Conservation (phyloP, 2,888 invertebrate species). For the Acleris sparsana region DNA sequence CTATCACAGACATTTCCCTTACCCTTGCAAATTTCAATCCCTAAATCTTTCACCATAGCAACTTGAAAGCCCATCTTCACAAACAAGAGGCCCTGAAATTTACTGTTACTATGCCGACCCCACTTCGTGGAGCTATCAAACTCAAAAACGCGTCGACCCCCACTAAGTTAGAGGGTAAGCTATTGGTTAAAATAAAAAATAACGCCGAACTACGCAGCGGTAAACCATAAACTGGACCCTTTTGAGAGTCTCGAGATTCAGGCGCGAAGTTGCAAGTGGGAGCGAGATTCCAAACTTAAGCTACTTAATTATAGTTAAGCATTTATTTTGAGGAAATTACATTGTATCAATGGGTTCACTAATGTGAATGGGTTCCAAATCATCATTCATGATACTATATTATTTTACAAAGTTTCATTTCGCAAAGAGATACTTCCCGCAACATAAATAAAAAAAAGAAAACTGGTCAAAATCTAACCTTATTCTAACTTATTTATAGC, state of each 20-base stretch:
- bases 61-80: slow-evolving; percentile 12
- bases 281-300: slow-evolving; percentile 16
- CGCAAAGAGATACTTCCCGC: too few species aligned
- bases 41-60: slow-evolving; percentile 23
- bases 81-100: slow-evolving; percentile 32
- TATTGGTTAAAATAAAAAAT: slow-evolving; percentile 47
- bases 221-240: slow-evolving; percentile 46
- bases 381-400: too few species aligned
- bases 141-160: slow-evolving; percentile 33
- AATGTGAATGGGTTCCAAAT: too few species aligned
- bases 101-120: slow-evolving; percentile 36
- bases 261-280: slow-evolving; percentile 16
- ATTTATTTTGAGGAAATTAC: too few species aligned
- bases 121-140: slow-evolving; percentile 29
- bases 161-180: slow-evolving; percentile 39
- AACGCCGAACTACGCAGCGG: slow-evolving; percentile 40
- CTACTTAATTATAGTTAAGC: too few species aligned
- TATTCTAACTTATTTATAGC: too few species aligned
- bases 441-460: too few species aligned
- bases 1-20: neutral
- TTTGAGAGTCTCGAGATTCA: slow-evolving; percentile 29
- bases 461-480: too few species aligned
- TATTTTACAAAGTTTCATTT: too few species aligned
- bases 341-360: too few species aligned
- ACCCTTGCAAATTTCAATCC: slow-evolving; percentile 21